phyloP scores from a whole-genome alignment of 2,113 vertebrate species.

The Rhea americana region DNA sequence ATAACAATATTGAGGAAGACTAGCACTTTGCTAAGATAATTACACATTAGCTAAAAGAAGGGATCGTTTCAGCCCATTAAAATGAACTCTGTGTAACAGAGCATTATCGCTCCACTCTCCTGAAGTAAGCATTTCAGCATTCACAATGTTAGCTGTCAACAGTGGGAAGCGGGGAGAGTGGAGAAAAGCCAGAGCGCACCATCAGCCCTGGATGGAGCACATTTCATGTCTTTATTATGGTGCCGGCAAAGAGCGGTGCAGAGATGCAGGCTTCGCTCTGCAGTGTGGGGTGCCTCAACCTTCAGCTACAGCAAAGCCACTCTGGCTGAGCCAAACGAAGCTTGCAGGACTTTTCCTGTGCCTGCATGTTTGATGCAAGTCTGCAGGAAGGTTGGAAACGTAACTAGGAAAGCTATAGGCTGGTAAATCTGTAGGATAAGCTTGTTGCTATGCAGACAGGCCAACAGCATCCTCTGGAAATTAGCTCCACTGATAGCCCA shows the following conservation, averaged over 20 bases:
- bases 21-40: neutral
- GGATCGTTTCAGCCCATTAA: neutral
- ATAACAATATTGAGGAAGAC: neutral
- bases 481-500: neutral
- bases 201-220: neutral
- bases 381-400: neutral
- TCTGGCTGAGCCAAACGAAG: neutral
- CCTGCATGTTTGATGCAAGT: fast-evolving
- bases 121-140: neutral
- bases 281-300: fast-evolving
- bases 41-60: neutral
- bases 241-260: neutral
- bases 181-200: neutral
- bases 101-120: neutral
- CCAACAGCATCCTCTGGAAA: neutral
- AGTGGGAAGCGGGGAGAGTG: neutral
- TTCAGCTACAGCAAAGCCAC: neutral
- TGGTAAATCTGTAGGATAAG: neutral
- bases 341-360: neutral
- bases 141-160: neutral
- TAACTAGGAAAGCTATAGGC: neutral
- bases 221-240: neutral
- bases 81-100: neutral
- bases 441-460: neutral
- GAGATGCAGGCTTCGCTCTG: neutral